Conservation (phyloP, 2,797 vertebrate species). For the Pogonophryne albipinna region DNA sequence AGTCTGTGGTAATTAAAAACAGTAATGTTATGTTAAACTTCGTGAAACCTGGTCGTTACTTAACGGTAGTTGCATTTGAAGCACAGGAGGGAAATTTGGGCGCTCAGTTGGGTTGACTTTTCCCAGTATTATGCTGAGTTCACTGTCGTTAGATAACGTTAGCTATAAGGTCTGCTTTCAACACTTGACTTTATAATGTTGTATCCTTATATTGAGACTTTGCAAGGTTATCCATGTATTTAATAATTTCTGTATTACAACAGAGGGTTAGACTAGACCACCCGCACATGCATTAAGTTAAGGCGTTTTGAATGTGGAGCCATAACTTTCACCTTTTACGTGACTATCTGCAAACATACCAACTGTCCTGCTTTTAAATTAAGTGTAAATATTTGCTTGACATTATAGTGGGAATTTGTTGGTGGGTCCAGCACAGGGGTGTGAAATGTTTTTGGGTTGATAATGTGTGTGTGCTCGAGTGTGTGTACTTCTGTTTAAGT, state of each 20-base stretch:
- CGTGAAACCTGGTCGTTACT: not conserved
- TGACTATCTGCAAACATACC: not conserved
- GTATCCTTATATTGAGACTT: not conserved
- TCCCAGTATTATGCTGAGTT: not conserved
- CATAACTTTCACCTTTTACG: constrained; percentile 5
- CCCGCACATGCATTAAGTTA: constrained; percentile 28
- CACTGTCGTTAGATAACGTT: not conserved
- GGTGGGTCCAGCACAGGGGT: constrained; percentile 23
- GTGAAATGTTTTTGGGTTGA: constrained; percentile 42
- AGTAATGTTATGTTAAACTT: not conserved
- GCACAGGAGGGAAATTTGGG: constrained; percentile 86
- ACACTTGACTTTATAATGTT: not conserved
- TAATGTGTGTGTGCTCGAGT: constrained; percentile 1
- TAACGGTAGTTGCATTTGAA: constrained; percentile 16
- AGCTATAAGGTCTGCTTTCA: not conserved
- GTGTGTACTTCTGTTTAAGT: no score
- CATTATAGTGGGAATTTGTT: constrained; percentile 60
- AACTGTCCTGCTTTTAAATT: constrained; percentile 23
- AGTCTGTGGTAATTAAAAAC: not conserved
- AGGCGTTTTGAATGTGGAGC: constrained; percentile 52
- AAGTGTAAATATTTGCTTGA: constrained; percentile 58
- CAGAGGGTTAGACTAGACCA: constrained; percentile 4
- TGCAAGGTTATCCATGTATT: not conserved
- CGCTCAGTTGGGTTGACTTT: constrained; percentile 69
- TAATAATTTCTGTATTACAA: not conserved